Evolutionary conservation across 2,888 invertebrate species (phyloP), one percentile per base, ranked within the genome.

Genomic region (Nyleta sp.): DNA sequence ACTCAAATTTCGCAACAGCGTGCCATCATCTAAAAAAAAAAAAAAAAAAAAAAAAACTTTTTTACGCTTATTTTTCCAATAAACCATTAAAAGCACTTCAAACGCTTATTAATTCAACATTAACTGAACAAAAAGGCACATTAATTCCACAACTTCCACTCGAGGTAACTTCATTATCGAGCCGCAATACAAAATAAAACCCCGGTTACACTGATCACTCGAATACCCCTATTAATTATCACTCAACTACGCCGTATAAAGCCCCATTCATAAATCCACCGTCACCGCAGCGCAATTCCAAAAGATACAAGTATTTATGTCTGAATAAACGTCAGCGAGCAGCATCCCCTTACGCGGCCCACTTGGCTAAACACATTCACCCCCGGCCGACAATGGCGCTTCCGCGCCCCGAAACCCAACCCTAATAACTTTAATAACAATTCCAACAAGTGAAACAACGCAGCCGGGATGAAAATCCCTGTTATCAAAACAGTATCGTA

Each of bases 351-450:
- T 44, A 44, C 38, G n/a, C 44, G 46, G 1, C 8, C 10, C 38
- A 38, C 48, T 50, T 62, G n/a, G 15, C 48, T 50, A 24, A 62
- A 38, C 50, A 31, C 28, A 28, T 65, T 52, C 52, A 65, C 24
- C 40, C 38, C 18, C 38, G n/a, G 24, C 22, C 48, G 17, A 35
- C 38, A 64, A 28, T 50, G 28, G 50, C 35, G 18, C 22, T 46
- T 60, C 10, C 22, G 17, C n/a, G 8, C n/a, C 24, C 31, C 22
- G 42, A 18, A 59, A 18, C 11, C 31, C 5, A 42, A 13, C 42
- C 65, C 65, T 65, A 52, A 65, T 44, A 53, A 65, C 65, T 65
- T 65, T 52, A 52, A 65, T 52, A 53, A 65, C 65, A 52, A 31
- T 64, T 50, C 28, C 50, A 50, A 64, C 50, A 35, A 62, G 48